phyloP scores from a whole-genome alignment of 2,113 vertebrate species.

The Cisticola juncidis region DNA sequence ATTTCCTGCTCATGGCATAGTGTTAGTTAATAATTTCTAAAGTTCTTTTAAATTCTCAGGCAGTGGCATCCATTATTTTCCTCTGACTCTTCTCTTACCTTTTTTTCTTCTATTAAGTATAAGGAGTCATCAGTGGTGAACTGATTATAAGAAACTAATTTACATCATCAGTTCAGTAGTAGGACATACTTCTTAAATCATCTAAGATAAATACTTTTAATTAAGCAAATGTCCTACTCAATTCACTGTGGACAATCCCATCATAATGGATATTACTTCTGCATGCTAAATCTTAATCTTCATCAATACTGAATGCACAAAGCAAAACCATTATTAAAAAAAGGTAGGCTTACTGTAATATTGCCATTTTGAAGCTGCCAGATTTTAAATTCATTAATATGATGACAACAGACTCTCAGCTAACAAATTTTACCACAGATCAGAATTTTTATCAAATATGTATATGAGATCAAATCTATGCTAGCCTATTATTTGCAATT shows the following conservation, averaged over 20 bases:
- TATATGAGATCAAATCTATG: conserved; percentile 27
- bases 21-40: neutral
- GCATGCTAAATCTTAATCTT: conserved; percentile 34
- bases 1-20: neutral
- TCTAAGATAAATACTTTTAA: conserved; percentile 58
- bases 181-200: conserved; percentile 29
- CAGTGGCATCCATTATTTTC: neutral
- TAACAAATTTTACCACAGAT: conserved; percentile 1
- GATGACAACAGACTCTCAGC: neutral
- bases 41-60: neutral
- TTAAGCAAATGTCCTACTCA: conserved; percentile 36
- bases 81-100: neutral
- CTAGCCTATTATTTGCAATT: conserved; percentile 7
- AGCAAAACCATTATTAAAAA: neutral
- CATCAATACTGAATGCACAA: neutral
- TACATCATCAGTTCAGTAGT: neutral
- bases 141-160: conserved; percentile 26
- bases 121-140: neutral
- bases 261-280: conserved; percentile 30
- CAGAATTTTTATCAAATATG: conserved; percentile 13
- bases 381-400: conserved; percentile 19
- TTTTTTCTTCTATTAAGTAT: neutral
- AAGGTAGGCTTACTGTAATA: neutral
- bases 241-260: conserved; percentile 2
- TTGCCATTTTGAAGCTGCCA: conserved; percentile 21